A percentile compares a stretch with the other conserved stretches of the same genome.
Conservation (phyloP, 2,113 vertebrate genomes). For the Otolemur garnettii region DNA sequence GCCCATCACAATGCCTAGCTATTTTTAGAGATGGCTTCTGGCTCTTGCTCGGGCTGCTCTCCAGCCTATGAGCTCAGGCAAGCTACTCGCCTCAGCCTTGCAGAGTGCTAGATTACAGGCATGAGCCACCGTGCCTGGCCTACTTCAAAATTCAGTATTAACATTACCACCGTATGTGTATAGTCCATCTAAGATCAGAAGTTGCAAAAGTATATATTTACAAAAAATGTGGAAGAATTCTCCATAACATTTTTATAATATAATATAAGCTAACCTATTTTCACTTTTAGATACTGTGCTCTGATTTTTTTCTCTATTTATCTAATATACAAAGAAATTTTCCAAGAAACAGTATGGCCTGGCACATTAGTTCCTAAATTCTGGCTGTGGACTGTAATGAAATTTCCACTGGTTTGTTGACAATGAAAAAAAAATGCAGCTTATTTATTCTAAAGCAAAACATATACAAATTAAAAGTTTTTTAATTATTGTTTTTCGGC, state of each 20-base stretch:
- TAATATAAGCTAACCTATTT: not conserved
- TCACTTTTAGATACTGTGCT: not conserved
- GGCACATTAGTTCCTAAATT: not conserved
- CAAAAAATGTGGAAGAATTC: not conserved
- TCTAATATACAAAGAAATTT: not conserved
- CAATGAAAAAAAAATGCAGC: not conserved
- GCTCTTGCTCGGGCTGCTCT: too few species aligned
- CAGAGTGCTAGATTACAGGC: too few species aligned
- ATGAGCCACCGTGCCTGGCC: too few species aligned
- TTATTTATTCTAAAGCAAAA: constrained; percentile 21
- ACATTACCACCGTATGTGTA: not conserved
- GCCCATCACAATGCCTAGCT: too few species aligned
- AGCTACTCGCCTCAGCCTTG: too few species aligned
- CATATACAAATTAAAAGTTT: not conserved
- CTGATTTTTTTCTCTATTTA: not conserved
- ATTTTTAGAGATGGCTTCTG: too few species aligned
- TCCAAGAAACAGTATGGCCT: not conserved
- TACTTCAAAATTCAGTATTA: not conserved
- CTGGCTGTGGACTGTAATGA: not conserved
- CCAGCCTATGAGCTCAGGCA: too few species aligned
- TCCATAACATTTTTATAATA: not conserved
- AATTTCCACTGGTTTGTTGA: not conserved
- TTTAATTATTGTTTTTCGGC: not conserved
- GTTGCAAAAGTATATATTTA: not conserved
- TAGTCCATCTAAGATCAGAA: not conserved